Conservation (phyloP, 2,797 vertebrate genomes). For the Taeniopygia guttata region DNA sequence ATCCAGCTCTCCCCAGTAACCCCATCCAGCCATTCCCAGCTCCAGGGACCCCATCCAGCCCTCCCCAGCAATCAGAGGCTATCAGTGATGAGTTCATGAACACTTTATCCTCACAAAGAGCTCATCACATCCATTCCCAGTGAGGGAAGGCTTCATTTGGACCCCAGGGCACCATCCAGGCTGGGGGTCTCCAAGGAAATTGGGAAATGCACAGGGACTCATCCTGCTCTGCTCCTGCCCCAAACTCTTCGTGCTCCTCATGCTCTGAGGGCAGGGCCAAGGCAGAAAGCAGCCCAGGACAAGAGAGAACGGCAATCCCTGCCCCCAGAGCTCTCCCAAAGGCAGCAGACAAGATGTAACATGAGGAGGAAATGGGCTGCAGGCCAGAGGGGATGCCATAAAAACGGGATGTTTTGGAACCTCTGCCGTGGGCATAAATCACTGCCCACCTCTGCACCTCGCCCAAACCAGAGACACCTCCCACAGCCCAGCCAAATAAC, state of each 20-base stretch:
- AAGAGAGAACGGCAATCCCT: not conserved
- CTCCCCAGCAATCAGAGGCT: not conserved
- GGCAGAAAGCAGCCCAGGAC: not conserved
- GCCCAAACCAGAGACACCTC: not conserved
- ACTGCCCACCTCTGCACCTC: not conserved
- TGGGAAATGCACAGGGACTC: fast-evolving
- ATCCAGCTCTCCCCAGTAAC: not conserved
- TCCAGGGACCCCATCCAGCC: too few species aligned
- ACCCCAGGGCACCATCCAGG: not conserved
- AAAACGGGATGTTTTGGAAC: conserved; percentile 7
- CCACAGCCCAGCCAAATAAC: fast-evolving
- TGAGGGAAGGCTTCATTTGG: not conserved
- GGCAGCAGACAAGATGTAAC: conserved; percentile 31
- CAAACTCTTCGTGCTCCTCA: fast-evolving
- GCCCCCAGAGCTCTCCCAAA: not conserved
- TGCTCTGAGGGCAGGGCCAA: not conserved
- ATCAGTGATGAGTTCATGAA: not conserved
- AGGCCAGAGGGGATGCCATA: conserved; percentile 29
- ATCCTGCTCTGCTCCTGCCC: not conserved
- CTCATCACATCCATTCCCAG: not conserved
- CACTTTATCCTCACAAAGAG: fast-evolving
- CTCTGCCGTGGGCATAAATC: conserved; percentile 21
- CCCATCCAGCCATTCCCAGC: not conserved
- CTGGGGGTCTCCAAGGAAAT: not conserved
- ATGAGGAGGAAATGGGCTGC: conserved; percentile 35